Percentiles rank a stretch among this genome's conserved stretches.
Conservation (phyloP, 2,113 vertebrate genomes). For the Colossoma macropomum region DNA sequence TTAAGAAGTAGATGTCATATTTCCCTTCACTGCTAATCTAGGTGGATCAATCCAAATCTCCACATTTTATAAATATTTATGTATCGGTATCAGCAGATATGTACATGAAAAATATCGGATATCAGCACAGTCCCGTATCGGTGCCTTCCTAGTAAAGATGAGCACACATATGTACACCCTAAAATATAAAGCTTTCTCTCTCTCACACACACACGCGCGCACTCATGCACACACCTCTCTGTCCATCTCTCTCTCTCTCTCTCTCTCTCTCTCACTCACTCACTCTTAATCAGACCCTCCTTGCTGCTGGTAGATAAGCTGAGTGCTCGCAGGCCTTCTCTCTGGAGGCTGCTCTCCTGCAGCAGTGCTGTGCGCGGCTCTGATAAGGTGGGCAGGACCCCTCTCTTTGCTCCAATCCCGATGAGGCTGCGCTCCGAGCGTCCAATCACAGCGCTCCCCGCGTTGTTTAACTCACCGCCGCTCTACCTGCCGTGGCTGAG, state of each 20-base stretch:
- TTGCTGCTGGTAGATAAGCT: slow-evolving; percentile 78
- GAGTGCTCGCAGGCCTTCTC: slow-evolving; percentile 69
- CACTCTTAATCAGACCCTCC: slow-evolving; percentile 62
- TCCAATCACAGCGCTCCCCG: slow-evolving; percentile 68
- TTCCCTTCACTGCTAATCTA: too few relatives aligned
- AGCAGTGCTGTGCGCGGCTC: slow-evolving; percentile 72
- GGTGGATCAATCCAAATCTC: too few relatives aligned
- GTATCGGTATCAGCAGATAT: too few relatives aligned
- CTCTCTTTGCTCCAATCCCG: slow-evolving; percentile 55
- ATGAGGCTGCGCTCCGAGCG: slow-evolving; percentile 49
- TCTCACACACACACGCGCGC: background rate
- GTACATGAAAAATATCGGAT: too few relatives aligned
- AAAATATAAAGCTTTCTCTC: too few relatives aligned
- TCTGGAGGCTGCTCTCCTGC: slow-evolving; percentile 75
- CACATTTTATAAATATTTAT: too few relatives aligned
- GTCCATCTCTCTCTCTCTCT: slow-evolving; percentile 43
- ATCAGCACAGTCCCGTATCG: too few relatives aligned
- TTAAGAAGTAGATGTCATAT: too few relatives aligned
- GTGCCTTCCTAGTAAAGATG: too few relatives aligned
- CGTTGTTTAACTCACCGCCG: slow-evolving; percentile 69
- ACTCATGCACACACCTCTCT: slow-evolving; percentile 54
- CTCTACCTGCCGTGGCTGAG: slow-evolving; percentile 24
- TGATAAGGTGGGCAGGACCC: slow-evolving; percentile 74
- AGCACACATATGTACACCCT: too few relatives aligned
- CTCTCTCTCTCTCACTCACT: slow-evolving; percentile 46